A percentile compares a stretch with the other conserved stretches of the same genome.
Conservation (phyloP, 2,113 vertebrate genomes). For the Aplodontia rufa region DNA sequence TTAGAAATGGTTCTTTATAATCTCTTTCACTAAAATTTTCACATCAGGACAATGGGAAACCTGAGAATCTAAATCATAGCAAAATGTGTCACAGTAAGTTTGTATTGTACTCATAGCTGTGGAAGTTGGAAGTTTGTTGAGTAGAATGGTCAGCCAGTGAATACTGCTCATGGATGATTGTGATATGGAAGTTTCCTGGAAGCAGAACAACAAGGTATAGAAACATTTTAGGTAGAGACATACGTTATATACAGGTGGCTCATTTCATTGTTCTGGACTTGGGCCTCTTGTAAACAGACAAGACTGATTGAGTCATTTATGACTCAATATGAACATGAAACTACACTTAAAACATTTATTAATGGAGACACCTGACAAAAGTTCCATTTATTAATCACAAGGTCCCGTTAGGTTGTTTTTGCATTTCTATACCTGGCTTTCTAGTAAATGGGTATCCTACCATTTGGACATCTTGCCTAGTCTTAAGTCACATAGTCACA, state of each 20-base stretch:
- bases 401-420: background rate
- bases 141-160: background rate
- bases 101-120: background rate
- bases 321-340: background rate
- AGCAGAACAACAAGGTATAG: background rate
- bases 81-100: background rate
- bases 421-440: background rate
- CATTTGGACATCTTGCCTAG: background rate
- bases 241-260: background rate
- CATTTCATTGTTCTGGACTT: background rate
- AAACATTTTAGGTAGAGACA: background rate
- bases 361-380: background rate
- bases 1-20: background rate
- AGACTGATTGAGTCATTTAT: background rate
- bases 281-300: background rate
- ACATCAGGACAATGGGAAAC: no score
- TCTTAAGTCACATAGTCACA: background rate
- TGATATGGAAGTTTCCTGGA: background rate
- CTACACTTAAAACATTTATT: background rate
- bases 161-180: background rate
- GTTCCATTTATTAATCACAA: background rate
- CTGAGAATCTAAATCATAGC: background rate
- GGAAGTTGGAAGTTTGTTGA: background rate
- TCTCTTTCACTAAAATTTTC: background rate
- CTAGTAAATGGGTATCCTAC: background rate